A percentile compares a stretch with the other conserved stretches of the same genome.
phyloP scores from a whole-genome alignment of 2,888 invertebrate species.

The Eupithecia subumbrata region DNA sequence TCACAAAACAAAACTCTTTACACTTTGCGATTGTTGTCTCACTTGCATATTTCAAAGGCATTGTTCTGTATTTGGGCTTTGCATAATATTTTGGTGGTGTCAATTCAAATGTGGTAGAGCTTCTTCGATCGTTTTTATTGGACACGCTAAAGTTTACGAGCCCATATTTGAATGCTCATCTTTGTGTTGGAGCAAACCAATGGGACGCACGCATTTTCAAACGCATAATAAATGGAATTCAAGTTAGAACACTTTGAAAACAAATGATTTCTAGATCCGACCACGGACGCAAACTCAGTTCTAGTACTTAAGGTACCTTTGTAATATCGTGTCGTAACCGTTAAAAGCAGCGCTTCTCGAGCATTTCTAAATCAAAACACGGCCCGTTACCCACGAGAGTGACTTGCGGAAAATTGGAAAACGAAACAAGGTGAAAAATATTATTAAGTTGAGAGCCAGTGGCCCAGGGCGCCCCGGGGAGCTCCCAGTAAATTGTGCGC shows the following conservation, averaged over 20 bases:
- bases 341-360: slow-evolving; percentile 51
- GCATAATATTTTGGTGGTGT: too few relatives aligned
- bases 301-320: background rate
- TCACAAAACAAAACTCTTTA: slow-evolving; percentile 49
- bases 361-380: slow-evolving; percentile 81
- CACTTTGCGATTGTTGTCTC: slow-evolving; percentile 37
- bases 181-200: background rate
- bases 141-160: background rate
- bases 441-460: slow-evolving; percentile 76
- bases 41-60: background rate
- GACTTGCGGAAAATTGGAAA: slow-evolving; percentile 85
- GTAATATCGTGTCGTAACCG: slow-evolving; percentile 46
- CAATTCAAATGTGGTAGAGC: too few relatives aligned
- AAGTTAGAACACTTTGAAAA: background rate
- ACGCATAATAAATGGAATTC: too few relatives aligned
- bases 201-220: too few relatives aligned
- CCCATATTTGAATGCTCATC: background rate
- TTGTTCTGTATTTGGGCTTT: too few relatives aligned
- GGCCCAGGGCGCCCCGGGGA: slow-evolving; percentile 48
- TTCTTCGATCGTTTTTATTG: too few relatives aligned
- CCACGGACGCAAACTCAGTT: background rate
- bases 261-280: background rate
- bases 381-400: slow-evolving; percentile 82
- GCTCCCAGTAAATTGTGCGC: background rate
- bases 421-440: slow-evolving; percentile 84